Evolutionary conservation across 2,888 invertebrate species (phyloP), one percentile per base, ranked within the genome.

Genomic region (Lepeophtheirus nordmannii): DNA sequence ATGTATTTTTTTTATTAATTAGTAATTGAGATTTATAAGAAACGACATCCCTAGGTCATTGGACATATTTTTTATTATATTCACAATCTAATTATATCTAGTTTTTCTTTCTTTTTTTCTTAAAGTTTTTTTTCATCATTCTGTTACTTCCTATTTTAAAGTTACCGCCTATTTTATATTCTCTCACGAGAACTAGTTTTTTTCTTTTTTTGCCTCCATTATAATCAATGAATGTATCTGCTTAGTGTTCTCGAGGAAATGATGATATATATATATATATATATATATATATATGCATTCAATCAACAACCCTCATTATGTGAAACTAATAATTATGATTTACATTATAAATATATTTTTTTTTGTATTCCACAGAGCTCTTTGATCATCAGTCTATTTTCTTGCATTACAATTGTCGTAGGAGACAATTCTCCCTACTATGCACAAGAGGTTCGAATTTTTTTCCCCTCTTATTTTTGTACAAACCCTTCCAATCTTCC

Each of bases 341-440:
- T 14, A 41, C n/a, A n/a, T n/a, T n/a, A n/a, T n/a, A n/a, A n/a
- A n/a, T 7, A 30, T 30, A 30, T 30, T 30, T 30, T 2, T 2
- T 30, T 5, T 30, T 30, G n/a, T 46, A 17, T 8, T 17, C 53
- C 30, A 30, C 30, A 30, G 30, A 30, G 30, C 30, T 30, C 2
- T 30, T 30, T 30, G 30, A 17, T 46, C 53, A 46, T 46, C 53
- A 46, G 53, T 46, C 53, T 46, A n/a, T 46, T 46, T n/a, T 46
- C 17, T 46, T 46, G 53, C 53, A 8, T 46, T n/a, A 5, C 53
- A 14, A n/a, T 17, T n/a, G 53, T 46, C n/a, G 1, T 46, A 14
- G 53, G 53, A 46, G 53, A n/a, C 17, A 46, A 46, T 8, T 46
- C 53, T 17, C 53, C 53, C 17, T 46, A 46, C 53, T 46, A 46